Base-by-base conservation (phyloP, 2,797 vertebrate genomes). In the Schizopygopsis pylzovi region DNA sequence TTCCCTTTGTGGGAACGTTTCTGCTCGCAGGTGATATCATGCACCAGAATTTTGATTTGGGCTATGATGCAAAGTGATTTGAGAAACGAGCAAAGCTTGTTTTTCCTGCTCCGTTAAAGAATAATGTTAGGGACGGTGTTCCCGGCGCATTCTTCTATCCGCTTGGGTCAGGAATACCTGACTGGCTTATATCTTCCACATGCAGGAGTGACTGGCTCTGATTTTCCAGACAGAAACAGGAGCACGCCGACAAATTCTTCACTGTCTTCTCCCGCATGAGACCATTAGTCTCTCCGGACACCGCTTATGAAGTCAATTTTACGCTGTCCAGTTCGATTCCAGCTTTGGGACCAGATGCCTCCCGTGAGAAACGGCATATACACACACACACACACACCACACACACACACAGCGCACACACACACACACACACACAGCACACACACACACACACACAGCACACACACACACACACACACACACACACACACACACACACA, bases 131-230 rank as follows among this genome's bases (percentile, higher is more conserved):
- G 73, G 33, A 76, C n/a, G 80, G 63, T 83, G 77, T 88, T 82
- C 77, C 85, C 86, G 86, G 88, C 88, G 87, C 94, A 95, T 95
- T 95, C 95, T 94, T 93, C 92, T 85, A 92, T 94, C 89, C 92
- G 91, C 91, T 92, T 84, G 89, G 92, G 90, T 90, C 87, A 76
- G 75, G 92, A 92, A 93, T 95, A 95, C 94, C 95, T 95, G 95
- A 93, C 93, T 95, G 95, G 93, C 93, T 95, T 96, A 93, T 95
- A 93, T 96, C 94, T 95, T 94, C 95, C 95, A 95, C 93, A 95
- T 95, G 95, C 93, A 93, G 65, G 45, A 61, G 82, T 65, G 87
- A 88, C 82, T 89, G 93, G 90, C 89, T 89, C 90, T 88, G 90
- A 93, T 91, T 92, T 92, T 93, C 88, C 90, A 89, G 90, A 90